Conservation (phyloP, 1,140 invertebrate genomes). For the Globodera ellingtonae region DNA sequence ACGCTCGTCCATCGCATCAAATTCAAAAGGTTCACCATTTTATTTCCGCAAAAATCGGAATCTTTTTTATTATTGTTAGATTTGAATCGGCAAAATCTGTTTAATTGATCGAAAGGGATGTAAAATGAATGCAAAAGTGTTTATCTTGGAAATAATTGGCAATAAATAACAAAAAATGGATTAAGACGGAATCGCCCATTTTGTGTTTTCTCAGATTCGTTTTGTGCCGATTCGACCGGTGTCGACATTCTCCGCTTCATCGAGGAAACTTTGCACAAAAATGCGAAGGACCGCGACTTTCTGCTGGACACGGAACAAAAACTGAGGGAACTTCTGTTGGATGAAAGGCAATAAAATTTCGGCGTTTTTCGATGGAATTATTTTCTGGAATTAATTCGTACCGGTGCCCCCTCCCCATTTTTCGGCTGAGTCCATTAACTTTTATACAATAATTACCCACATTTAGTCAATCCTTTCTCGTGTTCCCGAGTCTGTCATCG, state of each 20-base stretch:
- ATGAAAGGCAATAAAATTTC: constrained; percentile 21
- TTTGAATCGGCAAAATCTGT: too few relatives aligned
- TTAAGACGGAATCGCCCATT: not conserved
- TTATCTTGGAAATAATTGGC: too few relatives aligned
- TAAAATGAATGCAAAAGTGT: too few relatives aligned
- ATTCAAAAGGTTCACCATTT: constrained; percentile 1
- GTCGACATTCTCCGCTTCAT: constrained; percentile 37
- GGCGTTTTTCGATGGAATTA: not conserved
- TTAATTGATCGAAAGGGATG: too few relatives aligned
- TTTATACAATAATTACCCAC: not conserved
- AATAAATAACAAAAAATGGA: not conserved
- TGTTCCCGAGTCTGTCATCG: constrained; percentile 36
- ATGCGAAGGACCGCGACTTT: constrained; percentile 42
- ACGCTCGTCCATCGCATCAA: constrained; percentile 9
- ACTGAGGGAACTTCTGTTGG: constrained; percentile 35
- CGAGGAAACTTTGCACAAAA: constrained; percentile 40
- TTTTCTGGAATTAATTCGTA: constrained; percentile 1
- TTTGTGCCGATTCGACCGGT: constrained; percentile 38
- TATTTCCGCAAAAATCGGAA: too few relatives aligned
- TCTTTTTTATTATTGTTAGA: too few relatives aligned
- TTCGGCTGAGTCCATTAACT: not conserved
- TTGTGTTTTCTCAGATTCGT: constrained; percentile 32
- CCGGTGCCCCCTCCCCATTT: not conserved
- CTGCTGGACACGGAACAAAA: constrained; percentile 31
- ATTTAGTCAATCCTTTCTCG: constrained; percentile 15